Base-by-base conservation (phyloP, 2,113 vertebrate species). In the Boleophthalmus pectinirostris region DNA sequence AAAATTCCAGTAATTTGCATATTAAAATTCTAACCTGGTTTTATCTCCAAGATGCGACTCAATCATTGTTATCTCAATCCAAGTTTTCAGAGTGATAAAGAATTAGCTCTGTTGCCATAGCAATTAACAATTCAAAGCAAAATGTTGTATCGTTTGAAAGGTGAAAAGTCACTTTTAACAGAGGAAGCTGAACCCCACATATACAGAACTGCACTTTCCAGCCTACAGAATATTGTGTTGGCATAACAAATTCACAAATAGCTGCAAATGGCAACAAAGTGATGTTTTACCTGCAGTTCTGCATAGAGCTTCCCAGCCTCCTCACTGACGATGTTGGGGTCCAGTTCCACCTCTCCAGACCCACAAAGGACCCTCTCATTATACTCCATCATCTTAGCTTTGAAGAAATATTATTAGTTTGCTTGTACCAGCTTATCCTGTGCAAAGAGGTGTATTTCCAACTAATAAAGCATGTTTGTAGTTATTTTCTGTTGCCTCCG, bases 251-350 rank as follows among this genome's bases (percentile, higher is more conserved):
- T 10, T 8, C 13, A 51, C 20, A 21, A 45, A 6, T 2, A 24
- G 15, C 3, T 21, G 5, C 24, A 58, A 13, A 24, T 24, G 23
- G 13, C 24, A 58, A 58, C 56, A 58, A 1, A 25, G 10, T 24
- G 35, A 13, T 51, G 46, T 16, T 38, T 89, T 80, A 94, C 94
- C 91, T 94, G 94, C 9, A 94, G 87, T 65, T 94, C 94, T 43
- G 94, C 90, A 68, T 94, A 94, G 45, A 94, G 86, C 60, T 93
- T 93, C 46, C 93, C 94, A 1, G 94, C 94, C 54, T 94, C 94
- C 69, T 94, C 94, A 70, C 94, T 94, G 69, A 94, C 94, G 38
- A 94, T 93, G 74, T 93, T 86, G 46, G 92, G 93, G 72, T 94
- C 94, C 68, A 90, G 73, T 53, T 94, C 93, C 77, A 92, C 56